A percentile compares a stretch with the other conserved stretches of the same genome.
Evolutionary conservation across 2,888 invertebrate genomes (phyloP).

Genomic region (Lissocephala sabroskyi): DNA sequence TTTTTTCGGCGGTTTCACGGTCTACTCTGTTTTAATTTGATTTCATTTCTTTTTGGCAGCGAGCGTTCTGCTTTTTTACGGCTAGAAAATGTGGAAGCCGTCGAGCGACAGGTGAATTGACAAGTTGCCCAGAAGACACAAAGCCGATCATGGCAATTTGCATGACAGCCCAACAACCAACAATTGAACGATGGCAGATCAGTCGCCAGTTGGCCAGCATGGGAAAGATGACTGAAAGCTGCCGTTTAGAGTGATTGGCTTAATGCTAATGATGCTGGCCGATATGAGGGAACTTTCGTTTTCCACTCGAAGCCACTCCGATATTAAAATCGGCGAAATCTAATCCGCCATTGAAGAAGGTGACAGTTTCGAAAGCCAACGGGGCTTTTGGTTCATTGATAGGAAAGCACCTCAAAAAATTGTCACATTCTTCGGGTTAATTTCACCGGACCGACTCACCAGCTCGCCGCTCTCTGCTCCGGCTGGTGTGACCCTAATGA

Average conservation of each 20-base stretch:
- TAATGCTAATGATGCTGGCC: conserved; percentile 30
- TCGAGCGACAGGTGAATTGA: too few relatives aligned
- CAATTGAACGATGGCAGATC: too few relatives aligned
- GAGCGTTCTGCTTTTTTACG: background rate
- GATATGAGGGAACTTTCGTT: conserved; percentile 10
- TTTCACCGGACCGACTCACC: conserved; percentile 35
- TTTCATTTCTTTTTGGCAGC: background rate
- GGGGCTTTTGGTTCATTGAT: conserved; percentile 5
- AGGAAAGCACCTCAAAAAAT: background rate
- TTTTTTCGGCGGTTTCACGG: conserved; percentile 6
- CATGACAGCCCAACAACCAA: too few relatives aligned
- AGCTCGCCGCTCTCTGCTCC: conserved; percentile 11
- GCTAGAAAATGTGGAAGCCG: too few relatives aligned
- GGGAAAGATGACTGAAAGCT: too few relatives aligned
- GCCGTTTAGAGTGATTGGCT: conserved; percentile 14
- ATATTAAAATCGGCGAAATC: conserved; percentile 40
- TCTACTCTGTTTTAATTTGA: conserved; percentile 2
- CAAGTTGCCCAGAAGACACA: too few relatives aligned
- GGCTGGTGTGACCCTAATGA: conserved; percentile 50
- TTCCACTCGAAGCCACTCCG: conserved; percentile 3
- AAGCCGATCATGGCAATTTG: background rate
- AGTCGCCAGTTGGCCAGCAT: too few relatives aligned
- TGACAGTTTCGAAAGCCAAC: conserved; percentile 16
- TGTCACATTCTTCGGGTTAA: conserved; percentile 17
- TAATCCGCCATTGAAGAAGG: conserved; percentile 8